Percentiles rank a stretch among this genome's conserved stretches.
These are phyloP conservation scores for Apis mellifera DNA, from an alignment of 1,140 invertebrate genomes.

Conservation along the genomic window Amel_HAv3.1 CM009935.2:2337501-2338000, in stretches of 20 bases:
- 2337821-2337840: too few species aligned
- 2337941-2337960: too few species aligned
- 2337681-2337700: conserved; percentile 58
- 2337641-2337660: conserved; percentile 65
- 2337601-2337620: conserved; percentile 13
- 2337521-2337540: conserved; percentile 52
- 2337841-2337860: too few species aligned
- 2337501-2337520: neutral
- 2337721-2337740: neutral
- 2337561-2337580: conserved; percentile 36
- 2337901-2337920: too few species aligned
- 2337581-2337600: conserved; percentile 19
- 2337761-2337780: neutral
- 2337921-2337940: too few species aligned
- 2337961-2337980: too few species aligned
- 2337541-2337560: conserved; percentile 59
- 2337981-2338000: too few species aligned
- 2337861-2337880: too few species aligned
- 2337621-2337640: conserved; percentile 11
- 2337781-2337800: too few species aligned
- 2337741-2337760: neutral
- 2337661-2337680: conserved; percentile 73
- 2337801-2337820: too few species aligned
- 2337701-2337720: neutral
- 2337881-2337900: too few species aligned